Conservation (phyloP, 2,797 vertebrate genomes). For the Protosalanx chinensis region DNA sequence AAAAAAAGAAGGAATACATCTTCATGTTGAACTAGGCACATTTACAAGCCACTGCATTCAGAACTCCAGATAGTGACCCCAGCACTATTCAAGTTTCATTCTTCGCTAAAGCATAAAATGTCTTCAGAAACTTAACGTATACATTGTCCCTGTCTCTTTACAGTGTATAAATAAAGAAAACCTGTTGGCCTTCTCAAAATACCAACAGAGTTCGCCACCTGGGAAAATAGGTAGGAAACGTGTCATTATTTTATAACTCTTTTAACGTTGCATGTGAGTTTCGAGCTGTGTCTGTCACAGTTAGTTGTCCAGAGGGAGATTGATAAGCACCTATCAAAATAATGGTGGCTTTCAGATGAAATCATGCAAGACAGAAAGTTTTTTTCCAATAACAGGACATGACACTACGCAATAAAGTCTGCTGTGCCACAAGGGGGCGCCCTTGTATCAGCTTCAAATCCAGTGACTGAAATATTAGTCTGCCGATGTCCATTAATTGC, state of each 20-base stretch:
- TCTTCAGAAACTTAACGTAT: constrained; percentile 54
- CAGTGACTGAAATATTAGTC: constrained; percentile 33
- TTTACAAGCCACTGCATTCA: constrained; percentile 74
- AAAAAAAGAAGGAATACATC: constrained; percentile 50
- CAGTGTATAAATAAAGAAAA: constrained; percentile 58
- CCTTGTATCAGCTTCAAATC: constrained; percentile 28
- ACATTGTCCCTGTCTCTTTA: constrained; percentile 49
- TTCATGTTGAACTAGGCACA: constrained; percentile 71
- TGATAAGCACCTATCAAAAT: constrained; percentile 33
- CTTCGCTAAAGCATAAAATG: constrained; percentile 45
- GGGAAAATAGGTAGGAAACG: constrained; percentile 26
- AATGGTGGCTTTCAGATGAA: constrained; percentile 62
- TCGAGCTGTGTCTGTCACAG: constrained; percentile 42
- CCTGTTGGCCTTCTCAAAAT: background rate
- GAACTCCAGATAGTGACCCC: constrained; percentile 59
- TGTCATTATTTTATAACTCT: background rate
- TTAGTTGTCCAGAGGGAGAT: constrained; percentile 39
- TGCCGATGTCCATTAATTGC: constrained; percentile 44
- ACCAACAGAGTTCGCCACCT: constrained; percentile 24
- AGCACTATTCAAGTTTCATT: constrained; percentile 55
- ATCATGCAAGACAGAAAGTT: constrained; percentile 65
- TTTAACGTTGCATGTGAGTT: constrained; percentile 13
- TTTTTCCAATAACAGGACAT: constrained; percentile 36
- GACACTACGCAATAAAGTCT: constrained; percentile 1
- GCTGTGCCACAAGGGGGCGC: constrained; percentile 39